Evolutionary conservation across 2,888 invertebrate genomes (phyloP).

Genomic region (Melinaea marsaeus): DNA sequence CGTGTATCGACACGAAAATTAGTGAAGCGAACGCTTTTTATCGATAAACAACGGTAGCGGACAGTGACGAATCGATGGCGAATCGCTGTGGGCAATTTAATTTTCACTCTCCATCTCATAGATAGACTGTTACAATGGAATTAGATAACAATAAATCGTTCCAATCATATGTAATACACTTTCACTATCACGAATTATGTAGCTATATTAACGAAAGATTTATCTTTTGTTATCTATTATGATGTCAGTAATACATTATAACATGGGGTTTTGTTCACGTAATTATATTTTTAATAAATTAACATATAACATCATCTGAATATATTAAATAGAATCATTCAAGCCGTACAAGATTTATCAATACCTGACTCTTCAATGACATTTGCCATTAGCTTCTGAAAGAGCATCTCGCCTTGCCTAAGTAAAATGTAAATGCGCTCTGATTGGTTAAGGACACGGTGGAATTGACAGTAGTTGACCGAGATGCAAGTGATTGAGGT

Average conservation of each 20-base stretch:
- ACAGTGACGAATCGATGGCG: constrained; percentile 47
- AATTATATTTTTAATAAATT: neutral
- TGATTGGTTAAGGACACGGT: constrained; percentile 48
- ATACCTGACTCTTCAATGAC: neutral
- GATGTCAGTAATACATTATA: neutral
- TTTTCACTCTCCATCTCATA: constrained; percentile 36
- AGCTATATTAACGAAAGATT: neutral
- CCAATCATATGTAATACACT: constrained; percentile 18
- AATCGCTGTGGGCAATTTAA: constrained; percentile 39
- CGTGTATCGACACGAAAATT: constrained; percentile 29
- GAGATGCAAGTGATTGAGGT: constrained; percentile 49
- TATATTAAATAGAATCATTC: neutral
- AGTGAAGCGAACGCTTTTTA: constrained; percentile 45
- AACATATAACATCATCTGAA: neutral
- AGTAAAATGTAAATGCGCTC: constrained; percentile 43
- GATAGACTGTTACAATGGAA: constrained; percentile 23
- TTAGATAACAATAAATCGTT: constrained; percentile 22
- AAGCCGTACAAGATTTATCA: neutral
- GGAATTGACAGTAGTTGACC: constrained; percentile 46
- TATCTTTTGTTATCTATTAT: constrained; percentile 5
- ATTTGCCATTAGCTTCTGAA: constrained; percentile 1
- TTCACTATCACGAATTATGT: constrained; percentile 15
- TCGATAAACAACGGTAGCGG: constrained; percentile 48
- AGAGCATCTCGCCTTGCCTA: constrained; percentile 16
- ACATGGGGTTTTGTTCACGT: neutral